Base-by-base conservation (phyloP, 2,113 vertebrate genomes). In the Arothron firmamentum region DNA sequence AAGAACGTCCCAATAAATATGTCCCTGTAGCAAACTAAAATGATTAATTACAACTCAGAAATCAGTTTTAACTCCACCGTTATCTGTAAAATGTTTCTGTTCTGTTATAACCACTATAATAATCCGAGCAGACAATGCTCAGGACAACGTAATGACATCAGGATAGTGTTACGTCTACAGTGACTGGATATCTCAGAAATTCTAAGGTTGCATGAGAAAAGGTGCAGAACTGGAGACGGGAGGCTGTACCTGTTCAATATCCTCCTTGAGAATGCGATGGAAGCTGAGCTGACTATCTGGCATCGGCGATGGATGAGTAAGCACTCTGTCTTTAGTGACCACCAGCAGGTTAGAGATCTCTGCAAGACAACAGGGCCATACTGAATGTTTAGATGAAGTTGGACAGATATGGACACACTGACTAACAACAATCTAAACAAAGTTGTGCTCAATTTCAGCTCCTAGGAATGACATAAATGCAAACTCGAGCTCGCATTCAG, bases 271-370 rank as follows among this genome's bases (percentile, higher is more conserved):
- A 74, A 99, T 98, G 8, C 93, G 90, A 64, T 94, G 90, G 74
- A 99, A 98, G 79, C 93, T 98, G 80, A 98, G 87, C 80, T 97
- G 94, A 43, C 92, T 94, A 52, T 94, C 74, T 81, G 80, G 62
- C 75, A 87, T 60, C 74, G 92, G 89, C 2, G 90, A 91, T 63
- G 86, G 86, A 19, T 61, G 62, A 11, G 46, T 53, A 9, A 86
- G 88, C 0, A 92, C 93, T 81, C 92, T 91, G 19, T 88, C 83
- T 80, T 93, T 96, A n/a, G 94, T 98, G 45, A 94, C 93, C 80
- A 99, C 95, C 31, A 99, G 89, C 59, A 99, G 79, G 77, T 99
- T 99, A 46, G 97, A 99, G 65, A 97, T 90, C 87, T 98, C 96
- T 99, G 84, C 47, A 88, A 79, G 13, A 64, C 19, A 70, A 31